Base-by-base conservation (phyloP, 2,113 vertebrate genomes). In the Tragelaphus scriptus region DNA sequence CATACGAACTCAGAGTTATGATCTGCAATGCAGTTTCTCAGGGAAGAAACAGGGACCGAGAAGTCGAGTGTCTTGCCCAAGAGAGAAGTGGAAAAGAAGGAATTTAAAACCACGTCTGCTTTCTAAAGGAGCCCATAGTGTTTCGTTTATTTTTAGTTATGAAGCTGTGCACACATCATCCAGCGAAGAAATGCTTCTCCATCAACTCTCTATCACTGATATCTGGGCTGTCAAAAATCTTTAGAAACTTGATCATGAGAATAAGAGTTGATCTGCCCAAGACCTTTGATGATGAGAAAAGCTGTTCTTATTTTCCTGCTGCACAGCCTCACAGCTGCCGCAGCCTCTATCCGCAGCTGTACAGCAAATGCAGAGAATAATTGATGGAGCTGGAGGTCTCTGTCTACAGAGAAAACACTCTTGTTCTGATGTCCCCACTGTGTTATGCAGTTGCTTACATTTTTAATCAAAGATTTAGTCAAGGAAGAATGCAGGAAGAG, bases 381-480 rank as follows among this genome's bases (percentile, higher is more conserved):
- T 32, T 51, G 63, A 95, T 90, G 94, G 53, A 8, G 25, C 1
- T 61, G 71, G 80, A 94, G 40, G n/a, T 30, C 51, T 88, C 28
- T 23, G 19, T 65, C 88, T 75, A 26, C 13, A 92, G 79, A 81
- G 90, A 58, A 89, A 90, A 77, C n/a, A 81, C 58, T 5, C n/a
- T 91, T 95, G 71, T 81, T 95, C 84, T 71, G 55, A 89, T 30
- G 30, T 81, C 79, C 47, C 21, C 55, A 16, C 30, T 86, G 6
- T 36, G 49, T 40, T 61, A 71, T 13, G 8, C n/a, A 94, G 30
- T 84, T 92, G 55, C 63, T 95, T 94, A 84, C 53, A 90, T 90
- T 97, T 94, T 94, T 92, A 59, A 87, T 77, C 80, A 95, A 96
- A 92, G 85, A 49, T 65, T 87, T 84, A 94, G 58, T 51, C 26